Percentiles rank a stretch among this genome's conserved stretches.
phyloP scores from a whole-genome alignment of 1,140 invertebrate species.

The Carcinoscorpius rotundicauda region DNA sequence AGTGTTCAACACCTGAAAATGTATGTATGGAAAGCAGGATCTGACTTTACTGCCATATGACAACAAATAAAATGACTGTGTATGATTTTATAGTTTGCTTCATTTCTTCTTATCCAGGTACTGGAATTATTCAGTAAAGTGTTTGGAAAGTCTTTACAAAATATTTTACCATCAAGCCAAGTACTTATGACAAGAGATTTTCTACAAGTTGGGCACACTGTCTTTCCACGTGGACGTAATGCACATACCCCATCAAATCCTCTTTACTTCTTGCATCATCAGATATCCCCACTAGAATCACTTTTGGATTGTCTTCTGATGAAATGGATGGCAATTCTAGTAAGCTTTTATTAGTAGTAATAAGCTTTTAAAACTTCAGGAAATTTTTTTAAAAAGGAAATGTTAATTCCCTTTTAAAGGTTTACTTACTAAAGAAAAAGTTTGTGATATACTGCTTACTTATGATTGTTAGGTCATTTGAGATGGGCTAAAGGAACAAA shows the following conservation, averaged over 20 bases:
- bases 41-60: too few species aligned
- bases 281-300: too few species aligned
- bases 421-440: too few species aligned
- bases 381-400: too few species aligned
- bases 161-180: conserved; percentile 18
- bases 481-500: too few species aligned
- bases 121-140: conserved; percentile 43
- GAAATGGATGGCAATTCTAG: conserved; percentile 84
- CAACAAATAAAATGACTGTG: too few species aligned
- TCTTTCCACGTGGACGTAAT: conserved; percentile 26
- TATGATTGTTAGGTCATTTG: too few species aligned
- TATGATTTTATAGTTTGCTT: not conserved
- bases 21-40: too few species aligned
- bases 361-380: too few species aligned
- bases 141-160: conserved; percentile 35
- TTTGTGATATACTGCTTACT: too few species aligned
- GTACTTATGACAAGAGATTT: conserved; percentile 22
- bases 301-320: conserved; percentile 48
- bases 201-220: conserved; percentile 34
- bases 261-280: conserved; percentile 35
- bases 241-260: conserved; percentile 27
- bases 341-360: conserved; percentile 35
- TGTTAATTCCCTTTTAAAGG: too few species aligned
- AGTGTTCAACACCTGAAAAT: too few species aligned
- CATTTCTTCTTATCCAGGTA: conserved; percentile 36